These are phyloP conservation scores for Drosophila watanabei DNA, from an alignment of 1,140 invertebrate genomes.

Conservation along the genomic window DNA sequence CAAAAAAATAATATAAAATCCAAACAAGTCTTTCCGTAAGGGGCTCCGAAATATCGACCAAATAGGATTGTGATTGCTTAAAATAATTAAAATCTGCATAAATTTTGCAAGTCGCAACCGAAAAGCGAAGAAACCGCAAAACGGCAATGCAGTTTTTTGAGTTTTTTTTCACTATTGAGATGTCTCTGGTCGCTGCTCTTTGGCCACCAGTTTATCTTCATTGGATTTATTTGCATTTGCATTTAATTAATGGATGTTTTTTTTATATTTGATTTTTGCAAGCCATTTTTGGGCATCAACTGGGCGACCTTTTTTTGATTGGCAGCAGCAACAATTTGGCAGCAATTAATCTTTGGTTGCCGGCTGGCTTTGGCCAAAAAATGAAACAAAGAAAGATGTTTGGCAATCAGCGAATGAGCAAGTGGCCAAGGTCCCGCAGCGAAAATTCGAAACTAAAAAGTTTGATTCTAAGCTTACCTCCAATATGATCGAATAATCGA, in stretches of 20 bases:
- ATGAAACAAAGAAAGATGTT: conserved; percentile 43
- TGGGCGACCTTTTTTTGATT: conserved; percentile 80
- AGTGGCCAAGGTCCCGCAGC: conserved; percentile 21
- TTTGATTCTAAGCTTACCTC: conserved; percentile 57
- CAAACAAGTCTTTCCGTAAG: background rate
- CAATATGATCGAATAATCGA: background rate
- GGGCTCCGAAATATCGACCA: conserved; percentile 22
- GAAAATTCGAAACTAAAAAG: conserved; percentile 30
- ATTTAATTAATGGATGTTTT: conserved; percentile 71
- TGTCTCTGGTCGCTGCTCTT: conserved; percentile 21
- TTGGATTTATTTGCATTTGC: conserved; percentile 79
- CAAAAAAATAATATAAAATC: background rate
- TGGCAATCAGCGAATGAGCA: conserved; percentile 40
- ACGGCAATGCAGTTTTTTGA: conserved; percentile 69
- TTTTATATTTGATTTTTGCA: background rate
- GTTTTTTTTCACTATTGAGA: conserved; percentile 32
- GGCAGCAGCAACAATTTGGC: conserved; percentile 72
- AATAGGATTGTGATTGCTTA: background rate
- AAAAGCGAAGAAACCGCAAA: conserved; percentile 49
- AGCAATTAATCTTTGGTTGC: conserved; percentile 71
- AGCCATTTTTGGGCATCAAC: conserved; percentile 74
- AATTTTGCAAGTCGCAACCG: conserved; percentile 67
- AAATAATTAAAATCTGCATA: conserved; percentile 60
- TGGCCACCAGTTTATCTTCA: conserved; percentile 40
- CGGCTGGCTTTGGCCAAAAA: background rate